Base-by-base conservation (phyloP, 2,888 invertebrate genomes). In the Stegophylla sp. region DNA sequence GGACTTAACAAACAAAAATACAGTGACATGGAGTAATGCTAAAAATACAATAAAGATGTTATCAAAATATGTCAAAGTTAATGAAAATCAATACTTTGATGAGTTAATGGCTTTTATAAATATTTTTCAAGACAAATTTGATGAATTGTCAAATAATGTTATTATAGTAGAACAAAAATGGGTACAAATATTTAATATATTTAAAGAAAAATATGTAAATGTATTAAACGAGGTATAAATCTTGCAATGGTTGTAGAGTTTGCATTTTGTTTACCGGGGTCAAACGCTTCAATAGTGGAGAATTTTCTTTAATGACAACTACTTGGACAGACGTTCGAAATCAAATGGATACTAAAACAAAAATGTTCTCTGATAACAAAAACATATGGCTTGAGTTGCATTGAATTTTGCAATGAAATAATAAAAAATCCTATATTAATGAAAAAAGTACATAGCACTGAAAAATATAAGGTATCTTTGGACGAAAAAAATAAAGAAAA, bases 271-370 rank as follows among this genome's bases (percentile, higher is more conserved):
- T 63, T 34, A 34, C n/a, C 1, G 2, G 17, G 63, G 17, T 41
- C 41, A 63, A 63, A 63, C n/a, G n/a, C 63, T n/a, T 63, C 41
- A 63, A 41, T 64, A 64, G 12, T 41, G 63, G 41, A 64, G 12
- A 41, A 41, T 64, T 64, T 64, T 64, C 41, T 63, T 63, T 41
- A 41, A 41, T 64, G n/a, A 64, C 12, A 64, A 34, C 63, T n/a
- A 41, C 4, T 63, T 64, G 63, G 41, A 63, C 20, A 20, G 41
- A 28, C 61, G 61, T 61, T 61, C 61, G 61, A 61, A 61, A 61
- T 61, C 28, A 61, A 61, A 61, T 28, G 61, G 34, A 17, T 61
- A 61, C 61, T 34, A 61, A 61, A 61, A 28, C 28, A 34, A 34
- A 17, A 61, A 61, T 61, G 61, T 34, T 61, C 34, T 34, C 34